phyloP scores from a whole-genome alignment of 2,888 invertebrate species.

The Horisme vitalbata region DNA sequence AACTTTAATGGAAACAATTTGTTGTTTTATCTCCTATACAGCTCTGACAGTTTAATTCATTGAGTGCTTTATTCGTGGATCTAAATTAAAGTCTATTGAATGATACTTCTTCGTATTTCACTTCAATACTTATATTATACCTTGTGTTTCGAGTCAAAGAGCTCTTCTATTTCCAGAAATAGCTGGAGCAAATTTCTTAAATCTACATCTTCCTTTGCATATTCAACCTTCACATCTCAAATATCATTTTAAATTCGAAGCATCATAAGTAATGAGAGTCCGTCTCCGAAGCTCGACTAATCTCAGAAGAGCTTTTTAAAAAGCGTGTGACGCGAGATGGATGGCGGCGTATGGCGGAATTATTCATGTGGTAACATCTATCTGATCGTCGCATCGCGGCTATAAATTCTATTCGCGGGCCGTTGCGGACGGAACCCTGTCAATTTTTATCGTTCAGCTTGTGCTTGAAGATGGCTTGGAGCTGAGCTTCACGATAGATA shows the following conservation, averaged over 20 bases:
- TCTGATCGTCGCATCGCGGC: conserved; percentile 12
- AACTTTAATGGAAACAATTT: conserved; percentile 32
- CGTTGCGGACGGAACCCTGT: conserved; percentile 15
- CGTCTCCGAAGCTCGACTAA: conserved; percentile 13
- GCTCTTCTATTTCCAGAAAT: not conserved
- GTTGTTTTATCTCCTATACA: conserved; percentile 18
- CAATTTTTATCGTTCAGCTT: conserved; percentile 13
- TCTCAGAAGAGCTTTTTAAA: conserved; percentile 26
- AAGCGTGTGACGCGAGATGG: conserved; percentile 23
- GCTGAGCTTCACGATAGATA: no score
- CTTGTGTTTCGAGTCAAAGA: no score
- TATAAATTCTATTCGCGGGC: conserved; percentile 16
- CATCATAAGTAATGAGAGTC: conserved; percentile 18
- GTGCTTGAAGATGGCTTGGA: not conserved
- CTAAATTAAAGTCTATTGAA: no score
- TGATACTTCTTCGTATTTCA: no score
- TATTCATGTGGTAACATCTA: conserved; percentile 29
- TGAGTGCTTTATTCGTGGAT: no score
- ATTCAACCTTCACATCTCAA: not conserved
- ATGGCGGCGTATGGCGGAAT: conserved; percentile 22
- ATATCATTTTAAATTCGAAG: conserved; percentile 8
- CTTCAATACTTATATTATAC: no score
- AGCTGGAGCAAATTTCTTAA: not conserved
- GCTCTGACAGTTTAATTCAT: conserved; percentile 10
- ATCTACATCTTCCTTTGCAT: not conserved